Base-by-base conservation (phyloP, 2,797 vertebrate genomes). In the Melanotaenia pygmaea region DNA sequence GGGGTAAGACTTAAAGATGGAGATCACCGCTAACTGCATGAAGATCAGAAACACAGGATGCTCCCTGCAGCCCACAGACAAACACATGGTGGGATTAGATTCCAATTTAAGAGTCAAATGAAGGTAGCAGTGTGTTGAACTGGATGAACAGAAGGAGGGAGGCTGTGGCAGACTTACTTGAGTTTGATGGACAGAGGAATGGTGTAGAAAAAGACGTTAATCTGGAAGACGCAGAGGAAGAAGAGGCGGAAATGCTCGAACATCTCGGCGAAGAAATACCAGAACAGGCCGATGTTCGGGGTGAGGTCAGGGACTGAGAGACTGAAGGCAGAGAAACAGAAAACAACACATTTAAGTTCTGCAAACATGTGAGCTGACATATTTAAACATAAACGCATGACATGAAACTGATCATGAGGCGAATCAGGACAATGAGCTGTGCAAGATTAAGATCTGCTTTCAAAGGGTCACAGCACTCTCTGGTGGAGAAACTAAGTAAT, bases 191-290 rank as follows among this genome's bases (percentile, higher is more conserved):
- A 96, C 86, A 99, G 95, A 6, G 98, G 98, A 74, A 99, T 90
- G 84, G 96, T 98, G 93, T 99, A 99, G 94, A 99, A 98, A 91
- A 99, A 99, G 22, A 98, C 93, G 35, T 99, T 99, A 92, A 99
- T 99, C 94, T 99, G 98, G 91, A 99, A 99, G 43, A 99, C 97
- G 43, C 97, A 99, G 32, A 99, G 95, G 80, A 99, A 99, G 93
- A 99, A 99, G 83, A 98, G 95, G 70, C 97, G 96, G 59, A 99
- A 99, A 90, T 99, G 98, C 63, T 99, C 97, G 68, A 99, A 99
- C 98, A 99, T 98, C 94, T 99, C 98, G 0, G 98, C 97, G 72
- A 99, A 99, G 95, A 99, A 99, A 90, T 99, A 99, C 98, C 98
- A 99, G 91, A 99, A 99, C 81, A 99, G 96, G 61, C 98, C 98